Base-by-base conservation (phyloP, 1,140 invertebrate genomes). In the Cryptotermes secundus region DNA sequence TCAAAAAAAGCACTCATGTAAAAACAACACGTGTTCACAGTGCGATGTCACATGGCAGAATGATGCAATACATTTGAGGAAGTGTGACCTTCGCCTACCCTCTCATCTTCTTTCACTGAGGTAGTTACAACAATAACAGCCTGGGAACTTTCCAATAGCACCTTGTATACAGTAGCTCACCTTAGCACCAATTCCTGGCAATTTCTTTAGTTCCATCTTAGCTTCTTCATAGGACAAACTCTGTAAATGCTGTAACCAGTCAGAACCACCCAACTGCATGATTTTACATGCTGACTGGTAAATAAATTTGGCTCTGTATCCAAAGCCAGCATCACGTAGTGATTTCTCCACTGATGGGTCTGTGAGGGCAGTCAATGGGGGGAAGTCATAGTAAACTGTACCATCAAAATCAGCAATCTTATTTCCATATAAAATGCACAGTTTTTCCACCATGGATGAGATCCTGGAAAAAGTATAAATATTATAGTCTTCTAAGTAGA, bases 271-370 rank as follows among this genome's bases (percentile, higher is more conserved):
- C 83, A 94, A 91, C 84, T 93, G 89, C 1, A 92, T 82, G 79
- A 98, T 94, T 86, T 91, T 90, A 86, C 92, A 89, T 34, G 96
- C 95, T 24, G 95, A 92, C 86, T 95, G 92, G 31, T 92, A 91
- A 86, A 99, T 97, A 87, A 95, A 98, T 86, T 94, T 95, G 1
- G 98, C 96, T 86, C 98, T 91, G 90, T 99, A 99, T 0, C 98
- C 98, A 92, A 99, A 99, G 83, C 96, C 95, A 85, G 98, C 92
- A 82, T 93, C 89, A 83, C 95, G 90, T 83, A 99, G 89, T 86
- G 93, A 91, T 10, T 89, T 86, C 90, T 98, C 96, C 1, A 97
- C 94, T 34, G 87, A 88, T 84, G 90, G 85, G 10, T 88, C 87
- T 2, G 93, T 89, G 80, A 99, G 89, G 34, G 89, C 89, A 84